Percentiles rank a stretch among this genome's conserved stretches.
Conservation (phyloP, 2,888 invertebrate genomes). For the Xylota segnis region DNA sequence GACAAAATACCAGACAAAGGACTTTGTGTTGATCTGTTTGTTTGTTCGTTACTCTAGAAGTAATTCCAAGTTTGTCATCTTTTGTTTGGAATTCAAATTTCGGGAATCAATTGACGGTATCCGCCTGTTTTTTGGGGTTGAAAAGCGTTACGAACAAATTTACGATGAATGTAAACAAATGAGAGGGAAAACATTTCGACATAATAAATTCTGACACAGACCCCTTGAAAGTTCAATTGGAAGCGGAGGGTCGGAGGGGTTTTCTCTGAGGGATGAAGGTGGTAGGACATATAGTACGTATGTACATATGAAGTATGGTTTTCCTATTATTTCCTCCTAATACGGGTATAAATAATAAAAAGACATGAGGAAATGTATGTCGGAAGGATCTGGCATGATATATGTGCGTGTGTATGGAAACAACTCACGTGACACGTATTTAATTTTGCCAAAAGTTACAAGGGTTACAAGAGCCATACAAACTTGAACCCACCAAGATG, state of each 20-base stretch:
- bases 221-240: constrained; percentile 23
- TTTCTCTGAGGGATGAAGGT: not conserved
- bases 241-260: not conserved
- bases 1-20: constrained; percentile 67
- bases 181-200: not conserved
- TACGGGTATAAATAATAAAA: constrained; percentile 46
- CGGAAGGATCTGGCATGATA: constrained; percentile 18
- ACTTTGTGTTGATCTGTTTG: not conserved
- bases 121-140: constrained; percentile 14
- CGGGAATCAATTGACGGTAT: constrained; percentile 20
- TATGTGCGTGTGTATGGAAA: constrained; percentile 5
- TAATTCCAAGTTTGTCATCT: constrained; percentile 32
- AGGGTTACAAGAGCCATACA: constrained; percentile 27
- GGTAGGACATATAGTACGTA: not conserved
- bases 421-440: constrained; percentile 27
- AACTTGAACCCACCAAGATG: constrained; percentile 11
- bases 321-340: constrained; percentile 43
- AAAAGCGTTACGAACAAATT: constrained; percentile 43
- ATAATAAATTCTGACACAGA: constrained; percentile 24
- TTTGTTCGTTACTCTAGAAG: not conserved
- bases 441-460: constrained; percentile 33
- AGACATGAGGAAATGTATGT: constrained; percentile 17
- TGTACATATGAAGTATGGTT: constrained; percentile 12
- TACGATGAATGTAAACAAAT: constrained; percentile 20
- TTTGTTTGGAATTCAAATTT: constrained; percentile 39